A percentile compares a stretch with the other conserved stretches of the same genome.
phyloP scores from a whole-genome alignment of 1,140 invertebrate species.

The Macrosteles quadrilineatus region DNA sequence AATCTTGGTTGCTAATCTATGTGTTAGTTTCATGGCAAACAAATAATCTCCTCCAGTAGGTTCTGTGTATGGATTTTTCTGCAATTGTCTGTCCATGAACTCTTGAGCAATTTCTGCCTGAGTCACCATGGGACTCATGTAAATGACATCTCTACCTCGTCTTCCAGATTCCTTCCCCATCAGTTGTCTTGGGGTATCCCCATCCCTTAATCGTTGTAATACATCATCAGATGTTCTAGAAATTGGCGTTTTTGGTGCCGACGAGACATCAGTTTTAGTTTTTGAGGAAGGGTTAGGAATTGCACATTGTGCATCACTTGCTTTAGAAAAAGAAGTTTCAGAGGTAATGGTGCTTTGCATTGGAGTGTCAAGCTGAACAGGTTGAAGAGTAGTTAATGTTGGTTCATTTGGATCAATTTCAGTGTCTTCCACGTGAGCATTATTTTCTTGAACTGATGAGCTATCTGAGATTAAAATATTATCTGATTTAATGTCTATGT shows the following conservation, averaged over 20 bases:
- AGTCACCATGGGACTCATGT: conserved; percentile 53
- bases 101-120: conserved; percentile 54
- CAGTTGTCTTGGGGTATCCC: not conserved
- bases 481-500: not conserved
- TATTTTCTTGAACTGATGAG: not conserved
- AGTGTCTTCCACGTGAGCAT: not conserved
- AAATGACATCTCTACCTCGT: not conserved
- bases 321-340: no score
- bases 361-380: not conserved
- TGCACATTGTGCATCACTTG: no score
- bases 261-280: not conserved
- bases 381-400: not conserved
- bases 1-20: conserved; percentile 52
- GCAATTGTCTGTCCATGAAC: conserved; percentile 49
- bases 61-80: conserved; percentile 44
- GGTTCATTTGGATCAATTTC: not conserved
- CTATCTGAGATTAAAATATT: not conserved
- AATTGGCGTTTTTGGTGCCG: not conserved
- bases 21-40: conserved; percentile 54
- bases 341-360: no score
- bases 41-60: conserved; percentile 51
- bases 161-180: not conserved
- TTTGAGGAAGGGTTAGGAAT: no score
- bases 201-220: not conserved
- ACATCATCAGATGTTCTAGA: not conserved